Conservation (phyloP, 2,797 vertebrate species). For the Cyprinodon diabolis region DNA sequence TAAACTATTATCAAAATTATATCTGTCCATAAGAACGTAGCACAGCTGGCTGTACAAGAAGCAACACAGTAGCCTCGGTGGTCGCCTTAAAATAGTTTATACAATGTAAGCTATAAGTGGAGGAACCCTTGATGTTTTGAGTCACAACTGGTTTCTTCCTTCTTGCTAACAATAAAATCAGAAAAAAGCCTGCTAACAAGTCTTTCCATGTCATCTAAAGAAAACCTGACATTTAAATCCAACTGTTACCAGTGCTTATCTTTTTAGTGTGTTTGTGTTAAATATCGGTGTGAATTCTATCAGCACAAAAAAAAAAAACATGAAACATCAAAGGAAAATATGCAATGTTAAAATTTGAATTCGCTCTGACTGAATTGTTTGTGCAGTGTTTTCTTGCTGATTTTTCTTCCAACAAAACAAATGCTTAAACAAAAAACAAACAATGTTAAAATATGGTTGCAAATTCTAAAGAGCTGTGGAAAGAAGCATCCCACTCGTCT, state of each 20-base stretch:
- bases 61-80: slow-evolving; percentile 14
- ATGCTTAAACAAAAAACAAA: no score
- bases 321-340: slow-evolving; percentile 14
- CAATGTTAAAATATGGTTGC: not conserved
- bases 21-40: slow-evolving; percentile 49
- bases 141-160: slow-evolving; percentile 29
- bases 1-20: slow-evolving; percentile 58
- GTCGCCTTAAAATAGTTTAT: slow-evolving; percentile 35
- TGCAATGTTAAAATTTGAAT: slow-evolving; percentile 4
- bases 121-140: slow-evolving; percentile 26
- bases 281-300: not conserved
- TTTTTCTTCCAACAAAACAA: not conserved
- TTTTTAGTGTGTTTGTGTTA: slow-evolving; percentile 27
- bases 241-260: slow-evolving; percentile 15
- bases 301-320: slow-evolving; percentile 10
- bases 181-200: slow-evolving; percentile 31
- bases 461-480: not conserved
- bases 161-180: slow-evolving; percentile 26
- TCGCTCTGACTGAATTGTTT: not conserved
- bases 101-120: slow-evolving; percentile 22
- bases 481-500: not conserved
- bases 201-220: slow-evolving; percentile 32
- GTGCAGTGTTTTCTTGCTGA: slow-evolving; percentile 3
- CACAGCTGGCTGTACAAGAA: slow-evolving; percentile 32
- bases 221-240: slow-evolving; percentile 27